Conservation (phyloP, 2,888 invertebrate genomes). For the Lochmaea crataegi region DNA sequence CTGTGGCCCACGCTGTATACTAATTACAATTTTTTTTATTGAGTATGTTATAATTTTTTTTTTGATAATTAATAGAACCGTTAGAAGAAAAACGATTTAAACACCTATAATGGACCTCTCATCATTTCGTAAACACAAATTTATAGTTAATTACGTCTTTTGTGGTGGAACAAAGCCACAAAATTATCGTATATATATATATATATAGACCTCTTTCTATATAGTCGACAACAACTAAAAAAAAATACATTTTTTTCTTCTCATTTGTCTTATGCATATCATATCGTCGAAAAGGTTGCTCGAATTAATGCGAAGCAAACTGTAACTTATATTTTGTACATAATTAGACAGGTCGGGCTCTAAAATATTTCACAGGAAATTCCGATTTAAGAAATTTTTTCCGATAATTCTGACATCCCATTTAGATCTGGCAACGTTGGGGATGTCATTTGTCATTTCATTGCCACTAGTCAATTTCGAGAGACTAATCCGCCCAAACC, state of each 20-base stretch:
- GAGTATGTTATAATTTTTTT: background rate
- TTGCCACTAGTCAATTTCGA: no score
- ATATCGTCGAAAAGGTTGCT: slow-evolving; percentile 13
- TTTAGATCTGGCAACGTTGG: no score
- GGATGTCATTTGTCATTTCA: no score
- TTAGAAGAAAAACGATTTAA: slow-evolving; percentile 18
- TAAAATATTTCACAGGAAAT: background rate
- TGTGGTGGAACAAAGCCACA: slow-evolving; percentile 12
- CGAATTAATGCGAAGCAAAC: slow-evolving; percentile 19
- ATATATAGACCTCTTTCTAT: background rate
- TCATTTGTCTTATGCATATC: slow-evolving; percentile 26
- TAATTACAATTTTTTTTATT: background rate
- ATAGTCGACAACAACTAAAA: background rate
- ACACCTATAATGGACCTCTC: slow-evolving; percentile 27
- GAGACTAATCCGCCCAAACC: no score
- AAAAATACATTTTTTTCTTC: background rate
- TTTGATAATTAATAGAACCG: slow-evolving; percentile 23
- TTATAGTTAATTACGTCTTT: slow-evolving; percentile 20
- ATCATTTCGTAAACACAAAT: slow-evolving; percentile 21
- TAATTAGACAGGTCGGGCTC: slow-evolving; percentile 13
- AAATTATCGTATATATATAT: slow-evolving; percentile 6
- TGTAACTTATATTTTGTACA: slow-evolving; percentile 22
- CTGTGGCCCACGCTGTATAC: no score
- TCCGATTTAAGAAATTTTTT: background rate
- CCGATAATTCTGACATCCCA: background rate